A percentile compares a stretch with the other conserved stretches of the same genome.
Evolutionary conservation across 2,113 vertebrate genomes (phyloP).

Genomic region (Aleadryas rufinucha): DNA sequence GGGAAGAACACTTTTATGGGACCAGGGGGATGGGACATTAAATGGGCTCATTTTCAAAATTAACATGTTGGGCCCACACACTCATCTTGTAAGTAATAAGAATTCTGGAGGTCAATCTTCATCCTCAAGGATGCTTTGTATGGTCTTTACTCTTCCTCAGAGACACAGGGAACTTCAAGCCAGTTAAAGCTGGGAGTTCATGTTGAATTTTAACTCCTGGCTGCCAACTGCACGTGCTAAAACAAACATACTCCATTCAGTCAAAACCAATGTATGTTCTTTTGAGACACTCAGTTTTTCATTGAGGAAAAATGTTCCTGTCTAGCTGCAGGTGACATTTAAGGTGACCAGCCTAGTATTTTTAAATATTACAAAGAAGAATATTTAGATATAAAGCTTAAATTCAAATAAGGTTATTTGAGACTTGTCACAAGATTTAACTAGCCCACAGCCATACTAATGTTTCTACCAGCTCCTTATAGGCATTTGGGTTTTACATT

Average conservation of each 20-base stretch:
- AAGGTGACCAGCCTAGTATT: background rate
- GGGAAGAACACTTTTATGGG: background rate
- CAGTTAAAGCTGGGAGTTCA: background rate
- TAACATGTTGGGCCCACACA: accelerated
- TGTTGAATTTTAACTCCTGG: background rate
- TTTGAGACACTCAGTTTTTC: background rate
- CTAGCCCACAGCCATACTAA: background rate
- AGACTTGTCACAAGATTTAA: background rate
- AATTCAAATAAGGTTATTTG: background rate
- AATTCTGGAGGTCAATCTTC: background rate
- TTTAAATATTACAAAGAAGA: background rate
- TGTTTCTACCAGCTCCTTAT: background rate
- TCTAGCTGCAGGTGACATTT: background rate
- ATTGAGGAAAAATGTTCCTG: background rate
- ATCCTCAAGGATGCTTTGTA: background rate
- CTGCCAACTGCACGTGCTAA: background rate
- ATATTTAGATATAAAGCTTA: background rate
- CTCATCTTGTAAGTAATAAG: background rate
- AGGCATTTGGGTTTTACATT: background rate
- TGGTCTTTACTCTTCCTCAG: background rate
- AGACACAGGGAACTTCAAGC: background rate
- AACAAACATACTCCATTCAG: background rate
- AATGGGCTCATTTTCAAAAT: background rate
- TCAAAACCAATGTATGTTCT: background rate
- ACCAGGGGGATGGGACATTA: background rate